phyloP scores from a whole-genome alignment of 2,113 vertebrate genomes.

The Chionodraco myersi region DNA sequence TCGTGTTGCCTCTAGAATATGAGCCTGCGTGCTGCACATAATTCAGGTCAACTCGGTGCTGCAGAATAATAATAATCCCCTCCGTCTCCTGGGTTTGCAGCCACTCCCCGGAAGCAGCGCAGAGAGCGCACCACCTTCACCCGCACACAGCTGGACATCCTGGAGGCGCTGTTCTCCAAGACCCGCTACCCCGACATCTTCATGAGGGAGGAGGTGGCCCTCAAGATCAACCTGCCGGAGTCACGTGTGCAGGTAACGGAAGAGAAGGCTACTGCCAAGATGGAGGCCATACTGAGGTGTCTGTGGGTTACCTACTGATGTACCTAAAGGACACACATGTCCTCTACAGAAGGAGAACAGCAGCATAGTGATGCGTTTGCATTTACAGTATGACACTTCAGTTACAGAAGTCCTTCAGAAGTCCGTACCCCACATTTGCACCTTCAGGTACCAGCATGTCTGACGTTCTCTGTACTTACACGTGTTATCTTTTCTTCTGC shows the following conservation, averaged over 20 bases:
- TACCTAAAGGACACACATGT: neutral
- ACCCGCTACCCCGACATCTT: slow-evolving; percentile 92
- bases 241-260: slow-evolving; percentile 87
- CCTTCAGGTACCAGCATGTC: neutral
- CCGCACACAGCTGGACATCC: slow-evolving; percentile 88
- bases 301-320: neutral
- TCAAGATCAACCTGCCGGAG: slow-evolving; percentile 90
- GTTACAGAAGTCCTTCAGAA: too few relatives aligned
- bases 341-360: too few relatives aligned
- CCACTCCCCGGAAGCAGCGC: slow-evolving; percentile 87
- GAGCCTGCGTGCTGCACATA: neutral
- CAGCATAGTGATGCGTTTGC: neutral
- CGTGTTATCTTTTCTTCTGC: neutral
- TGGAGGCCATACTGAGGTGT: slow-evolving; percentile 4
- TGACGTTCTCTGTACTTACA: neutral
- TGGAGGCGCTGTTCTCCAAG: slow-evolving; percentile 89
- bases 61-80: slow-evolving; percentile 17
- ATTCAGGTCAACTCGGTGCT: neutral
- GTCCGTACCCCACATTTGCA: neutral
- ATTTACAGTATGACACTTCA: neutral
- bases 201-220: slow-evolving; percentile 90
- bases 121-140: slow-evolving; percentile 89
- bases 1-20: neutral
- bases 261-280: neutral
- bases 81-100: slow-evolving; percentile 61